phyloP scores from a whole-genome alignment of 2,113 vertebrate species.

The Anser brachyrhynchus region DNA sequence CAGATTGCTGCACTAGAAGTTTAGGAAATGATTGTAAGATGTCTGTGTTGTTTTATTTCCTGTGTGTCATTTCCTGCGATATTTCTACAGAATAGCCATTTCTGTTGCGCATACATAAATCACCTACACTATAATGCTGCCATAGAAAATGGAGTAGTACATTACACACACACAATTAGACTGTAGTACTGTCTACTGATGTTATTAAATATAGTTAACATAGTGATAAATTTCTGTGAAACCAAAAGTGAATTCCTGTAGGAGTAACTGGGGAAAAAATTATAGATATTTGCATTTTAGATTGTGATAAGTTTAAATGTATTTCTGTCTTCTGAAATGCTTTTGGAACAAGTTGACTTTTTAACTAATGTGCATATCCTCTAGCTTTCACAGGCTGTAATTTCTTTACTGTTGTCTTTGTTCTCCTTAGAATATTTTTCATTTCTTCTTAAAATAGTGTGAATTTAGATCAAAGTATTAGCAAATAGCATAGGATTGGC shows the following conservation, averaged over 20 bases:
- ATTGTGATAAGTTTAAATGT: conserved; percentile 12
- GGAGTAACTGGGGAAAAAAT: neutral
- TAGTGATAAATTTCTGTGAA: conserved; percentile 25
- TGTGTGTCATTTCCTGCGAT: conserved; percentile 61
- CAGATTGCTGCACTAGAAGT: neutral
- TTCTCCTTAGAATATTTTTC: conserved; percentile 20
- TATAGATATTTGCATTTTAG: neutral
- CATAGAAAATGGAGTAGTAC: neutral
- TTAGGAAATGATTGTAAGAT: conserved; percentile 56
- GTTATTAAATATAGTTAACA: conserved; percentile 35
- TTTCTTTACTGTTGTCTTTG: conserved; percentile 21
- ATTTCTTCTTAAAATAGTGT: conserved; percentile 34
- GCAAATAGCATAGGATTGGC: conserved; percentile 20
- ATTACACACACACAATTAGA: neutral
- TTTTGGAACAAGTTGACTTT: conserved; percentile 12
- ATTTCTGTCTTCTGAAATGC: conserved; percentile 12
- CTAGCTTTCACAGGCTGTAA: neutral
- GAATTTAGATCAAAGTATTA: conserved; percentile 61
- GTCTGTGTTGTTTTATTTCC: conserved; percentile 58
- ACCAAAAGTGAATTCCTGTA: neutral
- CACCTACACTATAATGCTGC: neutral
- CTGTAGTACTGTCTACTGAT: conserved; percentile 8
- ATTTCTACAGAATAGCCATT: conserved; percentile 56
- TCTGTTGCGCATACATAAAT: conserved; percentile 40
- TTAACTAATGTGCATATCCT: neutral